Conservation (phyloP, 23 tunicate species). For the Phallusia fumigata region DNA sequence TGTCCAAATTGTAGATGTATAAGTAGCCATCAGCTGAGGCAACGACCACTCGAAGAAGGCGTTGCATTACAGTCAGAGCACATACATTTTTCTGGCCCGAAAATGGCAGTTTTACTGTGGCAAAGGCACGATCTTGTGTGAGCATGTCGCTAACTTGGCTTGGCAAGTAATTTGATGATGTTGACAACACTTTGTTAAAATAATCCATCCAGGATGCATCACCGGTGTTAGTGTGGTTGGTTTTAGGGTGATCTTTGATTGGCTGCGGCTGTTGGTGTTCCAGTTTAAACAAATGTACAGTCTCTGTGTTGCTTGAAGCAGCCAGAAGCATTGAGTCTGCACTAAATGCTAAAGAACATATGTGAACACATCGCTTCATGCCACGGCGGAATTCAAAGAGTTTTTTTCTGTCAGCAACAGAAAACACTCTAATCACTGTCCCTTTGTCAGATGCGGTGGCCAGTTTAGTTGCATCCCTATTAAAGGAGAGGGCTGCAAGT, state of each 20-base stretch:
- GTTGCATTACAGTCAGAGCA: slow-evolving; percentile 50
- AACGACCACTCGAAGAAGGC: slow-evolving; percentile 47
- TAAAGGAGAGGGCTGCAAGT: slow-evolving; percentile 71
- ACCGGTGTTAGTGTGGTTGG: slow-evolving; percentile 2
- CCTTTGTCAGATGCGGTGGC: slow-evolving; percentile 95
- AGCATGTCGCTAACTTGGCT: slow-evolving; percentile 58
- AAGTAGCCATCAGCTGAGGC: slow-evolving; percentile 83
- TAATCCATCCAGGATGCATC: slow-evolving; percentile 66
- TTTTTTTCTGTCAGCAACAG: slow-evolving; percentile 66
- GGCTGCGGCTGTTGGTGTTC: slow-evolving; percentile 6
- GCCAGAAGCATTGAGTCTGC: slow-evolving; percentile 52
- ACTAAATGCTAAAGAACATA: slow-evolving; percentile 67
- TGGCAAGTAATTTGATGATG: slow-evolving; percentile 67
- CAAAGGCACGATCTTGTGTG: slow-evolving; percentile 76
- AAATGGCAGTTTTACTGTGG: slow-evolving; percentile 68
- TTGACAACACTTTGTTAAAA: slow-evolving; percentile 54
- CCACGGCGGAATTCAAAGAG: slow-evolving; percentile 87
- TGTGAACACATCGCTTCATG: slow-evolving; percentile 58
- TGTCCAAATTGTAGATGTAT: slow-evolving; percentile 72
- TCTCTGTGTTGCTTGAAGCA: slow-evolving; percentile 81
- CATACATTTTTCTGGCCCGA: slow-evolving; percentile 52
- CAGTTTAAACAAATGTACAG: slow-evolving; percentile 83
- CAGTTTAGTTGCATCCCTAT: slow-evolving; percentile 45
- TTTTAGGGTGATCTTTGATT: background rate
- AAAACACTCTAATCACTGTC: slow-evolving; percentile 86